Evolutionary conservation across 2,888 invertebrate genomes (phyloP).

Genomic region (Polyommatus iphigenia): DNA sequence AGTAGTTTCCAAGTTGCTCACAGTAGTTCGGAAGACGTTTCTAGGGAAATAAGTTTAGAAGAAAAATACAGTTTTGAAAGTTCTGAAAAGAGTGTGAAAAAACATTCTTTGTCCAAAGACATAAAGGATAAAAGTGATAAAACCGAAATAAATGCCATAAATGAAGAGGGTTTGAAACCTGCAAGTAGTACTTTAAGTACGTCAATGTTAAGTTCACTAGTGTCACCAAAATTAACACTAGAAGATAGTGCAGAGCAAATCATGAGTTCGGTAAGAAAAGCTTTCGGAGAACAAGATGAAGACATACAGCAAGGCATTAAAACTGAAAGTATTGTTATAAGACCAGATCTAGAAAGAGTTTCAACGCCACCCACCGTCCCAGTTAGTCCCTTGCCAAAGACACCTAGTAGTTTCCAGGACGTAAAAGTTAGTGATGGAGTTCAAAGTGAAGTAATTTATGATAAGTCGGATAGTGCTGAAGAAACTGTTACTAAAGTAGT

Average conservation of each 20-base stretch:
- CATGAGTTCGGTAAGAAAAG: slow-evolving; percentile 66
- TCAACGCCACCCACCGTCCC: slow-evolving; percentile 86
- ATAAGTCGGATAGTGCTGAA: slow-evolving; percentile 66
- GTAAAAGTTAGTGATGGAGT: slow-evolving; percentile 64
- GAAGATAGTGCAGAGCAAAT: slow-evolving; percentile 53
- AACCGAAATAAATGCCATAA: background rate
- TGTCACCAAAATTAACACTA: slow-evolving; percentile 1
- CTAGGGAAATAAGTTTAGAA: slow-evolving; percentile 68
- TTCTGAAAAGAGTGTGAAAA: slow-evolving; percentile 60
- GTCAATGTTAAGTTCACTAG: slow-evolving; percentile 41
- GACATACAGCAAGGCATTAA: slow-evolving; percentile 70
- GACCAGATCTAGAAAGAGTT: slow-evolving; percentile 58
- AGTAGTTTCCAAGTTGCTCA: slow-evolving; percentile 51
- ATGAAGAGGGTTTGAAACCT: slow-evolving; percentile 48
- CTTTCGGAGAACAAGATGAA: slow-evolving; percentile 57
- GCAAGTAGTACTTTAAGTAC: slow-evolving; percentile 53
- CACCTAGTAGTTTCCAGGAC: slow-evolving; percentile 62
- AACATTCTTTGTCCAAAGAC: background rate
- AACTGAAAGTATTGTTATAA: slow-evolving; percentile 56
- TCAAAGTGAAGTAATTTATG: slow-evolving; percentile 67
- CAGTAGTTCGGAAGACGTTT: slow-evolving; percentile 69
- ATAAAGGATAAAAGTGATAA: background rate
- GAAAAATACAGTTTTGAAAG: slow-evolving; percentile 71
- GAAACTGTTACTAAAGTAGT: slow-evolving; percentile 76
- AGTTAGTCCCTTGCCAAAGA: slow-evolving; percentile 81